Evolutionary conservation across 2,113 vertebrate species (phyloP).

Genomic region (Platichthys flesus): DNA sequence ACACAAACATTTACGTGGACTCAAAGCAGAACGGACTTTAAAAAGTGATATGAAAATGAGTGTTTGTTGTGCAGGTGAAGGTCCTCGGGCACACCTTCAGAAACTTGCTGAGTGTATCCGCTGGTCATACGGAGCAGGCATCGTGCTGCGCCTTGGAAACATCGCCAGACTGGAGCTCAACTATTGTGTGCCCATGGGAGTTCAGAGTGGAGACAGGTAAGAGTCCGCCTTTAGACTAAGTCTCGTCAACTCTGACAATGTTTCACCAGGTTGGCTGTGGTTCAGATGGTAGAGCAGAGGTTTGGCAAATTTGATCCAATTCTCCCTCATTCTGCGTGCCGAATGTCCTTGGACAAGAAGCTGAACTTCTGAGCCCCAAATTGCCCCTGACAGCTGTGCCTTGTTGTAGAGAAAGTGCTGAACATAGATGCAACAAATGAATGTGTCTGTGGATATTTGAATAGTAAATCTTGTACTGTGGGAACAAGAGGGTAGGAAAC

Average conservation of each 20-base stretch:
- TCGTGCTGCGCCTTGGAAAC: conserved; percentile 93
- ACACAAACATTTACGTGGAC: too few species aligned
- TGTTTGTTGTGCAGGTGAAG: conserved; percentile 83
- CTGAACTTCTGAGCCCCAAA: too few species aligned
- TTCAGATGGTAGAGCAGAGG: not conserved
- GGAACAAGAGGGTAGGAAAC: too few species aligned
- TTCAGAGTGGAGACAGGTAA: conserved; percentile 93
- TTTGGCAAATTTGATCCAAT: not conserved
- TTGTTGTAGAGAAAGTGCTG: too few species aligned
- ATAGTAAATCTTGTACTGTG: too few species aligned
- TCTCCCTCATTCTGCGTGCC: too few species aligned
- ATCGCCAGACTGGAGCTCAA: conserved; percentile 97
- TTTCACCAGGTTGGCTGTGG: too few species aligned
- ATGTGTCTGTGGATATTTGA: too few species aligned
- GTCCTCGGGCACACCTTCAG: conserved; percentile 90
- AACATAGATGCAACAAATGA: too few species aligned
- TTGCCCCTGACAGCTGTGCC: too few species aligned
- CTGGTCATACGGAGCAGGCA: conserved; percentile 93
- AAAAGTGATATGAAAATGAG: not conserved
- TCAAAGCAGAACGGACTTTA: too few species aligned
- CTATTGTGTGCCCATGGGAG: conserved; percentile 97
- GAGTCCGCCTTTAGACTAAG: not conserved
- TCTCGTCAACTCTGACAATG: not conserved
- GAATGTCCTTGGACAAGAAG: too few species aligned
- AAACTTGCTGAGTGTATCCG: conserved; percentile 91